phyloP scores from a whole-genome alignment of 1,140 invertebrate species.

The Tribolium madens region DNA sequence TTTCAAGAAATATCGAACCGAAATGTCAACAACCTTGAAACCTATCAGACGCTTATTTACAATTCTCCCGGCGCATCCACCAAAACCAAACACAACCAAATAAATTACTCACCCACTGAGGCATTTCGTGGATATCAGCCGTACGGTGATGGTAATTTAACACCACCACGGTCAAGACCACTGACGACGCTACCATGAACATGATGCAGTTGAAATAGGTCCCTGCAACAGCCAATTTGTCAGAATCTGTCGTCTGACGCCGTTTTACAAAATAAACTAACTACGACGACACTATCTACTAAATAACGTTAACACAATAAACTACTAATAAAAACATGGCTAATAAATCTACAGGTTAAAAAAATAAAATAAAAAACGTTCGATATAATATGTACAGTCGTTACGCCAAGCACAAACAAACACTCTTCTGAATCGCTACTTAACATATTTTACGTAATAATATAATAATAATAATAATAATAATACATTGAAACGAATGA shows the following conservation, averaged over 20 bases:
- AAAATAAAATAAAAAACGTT: conserved; percentile 42
- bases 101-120: conserved; percentile 93
- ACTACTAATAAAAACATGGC: conserved; percentile 15
- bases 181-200: conserved; percentile 99
- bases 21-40: neutral
- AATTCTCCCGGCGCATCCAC: conserved; percentile 15
- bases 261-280: conserved; percentile 36
- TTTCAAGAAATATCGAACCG: neutral
- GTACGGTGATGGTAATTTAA: conserved; percentile 98
- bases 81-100: neutral
- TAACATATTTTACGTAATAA: conserved; percentile 36
- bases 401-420: conserved; percentile 56
- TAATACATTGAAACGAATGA: conserved; percentile 30
- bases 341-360: conserved; percentile 13
- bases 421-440: conserved; percentile 53
- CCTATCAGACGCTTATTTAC: neutral
- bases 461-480: no score
- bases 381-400: conserved; percentile 51
- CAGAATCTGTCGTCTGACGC: conserved; percentile 17
- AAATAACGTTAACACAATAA: conserved; percentile 37
- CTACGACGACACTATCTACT: conserved; percentile 47
- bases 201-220: conserved; percentile 99
- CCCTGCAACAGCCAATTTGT: conserved; percentile 72
- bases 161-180: conserved; percentile 97
- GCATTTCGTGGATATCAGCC: conserved; percentile 97